Percentiles rank a stretch among this genome's conserved stretches.
These are phyloP conservation scores for Drosophila lacteicornis DNA, from an alignment of 1,140 invertebrate genomes.

Conservation along the genomic window DNA sequence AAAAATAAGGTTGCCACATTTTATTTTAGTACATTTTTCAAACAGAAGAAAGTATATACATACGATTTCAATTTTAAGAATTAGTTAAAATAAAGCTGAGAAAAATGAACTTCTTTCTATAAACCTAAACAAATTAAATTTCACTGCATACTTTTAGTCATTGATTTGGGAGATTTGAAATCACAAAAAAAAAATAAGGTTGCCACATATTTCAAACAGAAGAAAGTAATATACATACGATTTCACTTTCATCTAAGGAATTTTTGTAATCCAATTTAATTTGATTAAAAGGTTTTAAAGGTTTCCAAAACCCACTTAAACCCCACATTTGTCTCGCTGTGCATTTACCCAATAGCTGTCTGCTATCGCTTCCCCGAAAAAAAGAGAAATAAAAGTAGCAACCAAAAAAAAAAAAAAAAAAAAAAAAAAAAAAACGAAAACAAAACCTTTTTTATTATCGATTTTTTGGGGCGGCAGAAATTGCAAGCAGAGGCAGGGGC, in stretches of 20 bases:
- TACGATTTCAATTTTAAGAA: too few species aligned
- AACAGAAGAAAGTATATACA: too few species aligned
- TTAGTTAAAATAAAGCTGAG: not conserved
- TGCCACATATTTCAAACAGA: too few species aligned
- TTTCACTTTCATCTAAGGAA: too few species aligned
- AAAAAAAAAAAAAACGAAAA: not conserved
- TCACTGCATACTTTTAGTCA: not conserved
- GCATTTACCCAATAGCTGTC: conserved; percentile 10
- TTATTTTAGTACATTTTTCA: too few species aligned
- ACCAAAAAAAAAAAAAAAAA: not conserved
- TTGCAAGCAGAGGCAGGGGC: not conserved
- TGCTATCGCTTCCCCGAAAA: conserved; percentile 6
- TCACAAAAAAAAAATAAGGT: not conserved
- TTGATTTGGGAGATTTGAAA: not conserved
- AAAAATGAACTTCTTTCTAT: too few species aligned
- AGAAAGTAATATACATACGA: too few species aligned
- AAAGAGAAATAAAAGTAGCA: not conserved
- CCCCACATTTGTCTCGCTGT: not conserved
- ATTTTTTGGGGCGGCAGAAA: conserved; percentile 22
- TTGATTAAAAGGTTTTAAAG: too few species aligned
- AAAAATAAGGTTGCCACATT: too few species aligned
- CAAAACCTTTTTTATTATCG: conserved; percentile 7
- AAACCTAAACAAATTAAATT: too few species aligned
- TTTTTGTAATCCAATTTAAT: too few species aligned
- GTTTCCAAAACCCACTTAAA: too few species aligned